Evolutionary conservation across 2,113 vertebrate species (phyloP).

Genomic region (Solea solea): DNA sequence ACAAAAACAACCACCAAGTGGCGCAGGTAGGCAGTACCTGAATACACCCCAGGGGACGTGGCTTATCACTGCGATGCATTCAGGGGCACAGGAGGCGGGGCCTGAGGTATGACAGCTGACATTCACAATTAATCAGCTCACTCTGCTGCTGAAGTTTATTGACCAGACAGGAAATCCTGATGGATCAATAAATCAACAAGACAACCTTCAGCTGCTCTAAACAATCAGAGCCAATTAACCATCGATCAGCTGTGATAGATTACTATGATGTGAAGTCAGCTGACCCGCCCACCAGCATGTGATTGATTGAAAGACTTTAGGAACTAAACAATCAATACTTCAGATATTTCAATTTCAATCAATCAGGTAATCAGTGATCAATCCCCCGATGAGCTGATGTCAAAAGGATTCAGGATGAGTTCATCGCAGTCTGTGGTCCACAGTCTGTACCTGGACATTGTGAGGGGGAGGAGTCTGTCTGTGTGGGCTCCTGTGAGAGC

Average conservation of each 20-base stretch:
- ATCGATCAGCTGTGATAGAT: no score
- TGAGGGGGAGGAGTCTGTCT: slow-evolving; percentile 60
- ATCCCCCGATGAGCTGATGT: slow-evolving; percentile 38
- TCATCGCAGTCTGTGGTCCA: slow-evolving; percentile 19
- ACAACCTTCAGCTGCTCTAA: slow-evolving; percentile 26
- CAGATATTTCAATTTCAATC: background rate
- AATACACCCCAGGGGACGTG: background rate
- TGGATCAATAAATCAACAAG: background rate
- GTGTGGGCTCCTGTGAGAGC: slow-evolving; percentile 3
- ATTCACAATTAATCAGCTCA: slow-evolving; percentile 46
- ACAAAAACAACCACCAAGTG: no score
- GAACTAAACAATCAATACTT: background rate
- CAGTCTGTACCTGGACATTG: slow-evolving; percentile 57
- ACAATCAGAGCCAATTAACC: background rate
- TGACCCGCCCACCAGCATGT: no score
- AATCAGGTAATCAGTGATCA: background rate
- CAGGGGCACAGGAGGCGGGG: slow-evolving; percentile 3
- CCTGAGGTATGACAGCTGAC: slow-evolving; percentile 8
- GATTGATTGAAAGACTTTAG: background rate
- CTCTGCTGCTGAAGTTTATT: slow-evolving; percentile 19
- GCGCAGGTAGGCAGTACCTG: no score
- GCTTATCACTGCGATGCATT: background rate
- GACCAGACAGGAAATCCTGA: slow-evolving; percentile 34
- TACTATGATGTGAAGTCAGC: no score
- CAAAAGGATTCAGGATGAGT: slow-evolving; percentile 64